phyloP scores from a whole-genome alignment of 2,797 vertebrate genomes.

The Orestias chungarensis region DNA sequence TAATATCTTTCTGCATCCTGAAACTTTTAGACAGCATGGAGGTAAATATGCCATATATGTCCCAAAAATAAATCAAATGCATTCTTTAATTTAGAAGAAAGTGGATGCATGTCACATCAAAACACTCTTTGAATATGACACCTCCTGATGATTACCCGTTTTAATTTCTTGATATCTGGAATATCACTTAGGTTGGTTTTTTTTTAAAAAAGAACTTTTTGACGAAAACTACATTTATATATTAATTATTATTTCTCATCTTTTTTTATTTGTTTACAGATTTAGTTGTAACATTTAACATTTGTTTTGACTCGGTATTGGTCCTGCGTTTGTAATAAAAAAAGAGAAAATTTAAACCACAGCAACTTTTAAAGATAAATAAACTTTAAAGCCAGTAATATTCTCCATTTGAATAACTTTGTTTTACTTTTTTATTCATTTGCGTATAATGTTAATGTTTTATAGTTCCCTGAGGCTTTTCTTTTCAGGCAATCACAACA shows the following conservation, averaged over 20 bases:
- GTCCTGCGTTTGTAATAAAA: slow-evolving; percentile 14
- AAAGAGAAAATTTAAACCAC: slow-evolving; percentile 14
- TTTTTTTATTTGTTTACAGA: background rate
- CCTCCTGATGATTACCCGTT: background rate
- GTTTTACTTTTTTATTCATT: slow-evolving; percentile 4
- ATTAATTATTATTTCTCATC: slow-evolving; percentile 1
- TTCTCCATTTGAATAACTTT: slow-evolving; percentile 7
- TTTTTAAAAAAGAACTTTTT: background rate
- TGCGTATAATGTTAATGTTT: background rate
- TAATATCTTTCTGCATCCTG: background rate
- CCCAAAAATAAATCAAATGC: background rate
- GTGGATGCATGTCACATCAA: background rate
- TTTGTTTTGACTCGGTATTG: slow-evolving; percentile 16
- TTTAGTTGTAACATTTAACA: slow-evolving; percentile 8
- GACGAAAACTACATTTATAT: background rate
- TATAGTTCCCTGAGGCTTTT: background rate
- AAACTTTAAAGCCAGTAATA: background rate
- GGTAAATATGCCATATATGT: background rate
- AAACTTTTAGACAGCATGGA: background rate
- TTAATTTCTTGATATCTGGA: background rate
- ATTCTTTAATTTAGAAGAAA: background rate
- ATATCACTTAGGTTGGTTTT: background rate
- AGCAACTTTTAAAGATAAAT: background rate
- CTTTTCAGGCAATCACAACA: background rate
- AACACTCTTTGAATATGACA: background rate